Conservation (phyloP, 2,888 invertebrate species). For the Acanthosepion pharaonis region DNA sequence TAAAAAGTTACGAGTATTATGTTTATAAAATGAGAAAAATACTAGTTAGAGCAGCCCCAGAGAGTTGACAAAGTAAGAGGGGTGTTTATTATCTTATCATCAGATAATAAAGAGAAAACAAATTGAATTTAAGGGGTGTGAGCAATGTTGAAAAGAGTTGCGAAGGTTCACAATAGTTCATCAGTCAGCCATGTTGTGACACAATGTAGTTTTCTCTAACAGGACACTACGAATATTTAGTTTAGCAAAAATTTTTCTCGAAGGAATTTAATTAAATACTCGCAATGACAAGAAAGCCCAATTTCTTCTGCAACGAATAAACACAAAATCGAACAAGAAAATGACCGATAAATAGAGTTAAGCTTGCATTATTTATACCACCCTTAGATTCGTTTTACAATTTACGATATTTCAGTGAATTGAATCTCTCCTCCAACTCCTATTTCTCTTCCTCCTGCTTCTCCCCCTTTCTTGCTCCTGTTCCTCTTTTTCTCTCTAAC, state of each 20-base stretch:
- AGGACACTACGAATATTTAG: background rate
- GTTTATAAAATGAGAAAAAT: background rate
- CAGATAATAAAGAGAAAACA: background rate
- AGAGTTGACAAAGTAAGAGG: background rate
- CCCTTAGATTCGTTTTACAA: background rate
- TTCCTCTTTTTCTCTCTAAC: conserved; percentile 15
- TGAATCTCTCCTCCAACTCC: background rate
- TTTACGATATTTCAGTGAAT: conserved; percentile 16
- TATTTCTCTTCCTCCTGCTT: background rate
- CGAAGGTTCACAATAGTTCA: background rate
- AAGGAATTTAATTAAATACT: background rate
- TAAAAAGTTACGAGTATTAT: background rate
- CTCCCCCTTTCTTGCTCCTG: background rate
- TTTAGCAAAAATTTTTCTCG: background rate
- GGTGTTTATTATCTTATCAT: background rate
- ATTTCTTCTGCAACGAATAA: background rate
- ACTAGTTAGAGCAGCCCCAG: background rate
- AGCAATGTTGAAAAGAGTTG: background rate
- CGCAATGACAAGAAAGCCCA: background rate
- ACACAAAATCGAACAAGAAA: background rate
- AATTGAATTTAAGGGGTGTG: background rate
- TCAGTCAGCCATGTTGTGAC: background rate
- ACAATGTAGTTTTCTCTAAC: background rate
- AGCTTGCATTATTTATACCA: background rate
- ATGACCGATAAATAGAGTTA: background rate